Base-by-base conservation (phyloP, 2,113 vertebrate species). In the Xiphophorus maculatus region DNA sequence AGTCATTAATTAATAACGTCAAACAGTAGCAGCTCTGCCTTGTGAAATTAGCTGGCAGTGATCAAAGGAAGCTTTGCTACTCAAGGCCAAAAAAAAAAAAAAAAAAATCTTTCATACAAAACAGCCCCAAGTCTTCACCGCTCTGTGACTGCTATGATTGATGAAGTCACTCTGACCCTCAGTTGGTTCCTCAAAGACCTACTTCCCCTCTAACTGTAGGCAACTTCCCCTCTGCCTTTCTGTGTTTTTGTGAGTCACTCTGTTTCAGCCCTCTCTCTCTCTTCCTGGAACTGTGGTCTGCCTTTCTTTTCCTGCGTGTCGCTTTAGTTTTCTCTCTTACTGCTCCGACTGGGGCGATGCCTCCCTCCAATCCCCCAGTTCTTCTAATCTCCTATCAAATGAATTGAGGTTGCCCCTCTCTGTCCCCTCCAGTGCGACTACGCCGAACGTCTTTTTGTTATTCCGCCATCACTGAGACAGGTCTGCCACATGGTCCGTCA, bases 121-220 rank as follows among this genome's bases (percentile, higher is more conserved):
- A 84, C 81, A 27, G 28, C 71, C 82, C n/a, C n/a, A 1, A 70
- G 86, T 82, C 75, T 64, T 83, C 61, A 62, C 63, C 48, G 69
- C 62, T 69, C 71, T 76, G 85, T 63, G 63, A 19, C 77, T 66
- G 63, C 73, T 44, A 48, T 90, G 90, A 90, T 88, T 88, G 90
- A 91, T 88, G 86, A 88, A 91, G 77, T 88, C 84, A 86, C 85
- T 81, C 76, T 87, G 90, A 88, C 86, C 86, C 80, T 81, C 64
- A 22, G 35, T 67, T 81, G 81, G 74, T 71, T 82, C 78, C 44
- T 84, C 72, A 84, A 80, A 91, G 79, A 76, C 48, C 33, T 0
- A 42, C 74, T 74, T 62, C 79, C 82, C 74, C 72, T 73, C 32
- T 15, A 63, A 81, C 82, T 77, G 62, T 73, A 79, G 76, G 80